A percentile compares a stretch with the other conserved stretches of the same genome.
These are phyloP conservation scores for Vandiemenella viatica DNA, from an alignment of 2,888 invertebrate genomes.

Conservation along the genomic window DNA sequence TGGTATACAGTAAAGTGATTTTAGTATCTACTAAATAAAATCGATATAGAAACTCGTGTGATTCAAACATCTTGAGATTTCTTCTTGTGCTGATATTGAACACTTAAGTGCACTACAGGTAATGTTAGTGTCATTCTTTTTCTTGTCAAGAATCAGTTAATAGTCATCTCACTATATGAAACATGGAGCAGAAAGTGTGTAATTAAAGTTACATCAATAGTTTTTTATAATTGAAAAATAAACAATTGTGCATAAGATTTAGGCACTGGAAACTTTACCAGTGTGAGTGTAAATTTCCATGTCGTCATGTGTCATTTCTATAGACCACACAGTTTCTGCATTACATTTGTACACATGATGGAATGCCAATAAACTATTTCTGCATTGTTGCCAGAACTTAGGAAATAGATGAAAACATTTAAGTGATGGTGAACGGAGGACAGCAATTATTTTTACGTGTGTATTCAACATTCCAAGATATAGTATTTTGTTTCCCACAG, in stretches of 20 bases:
- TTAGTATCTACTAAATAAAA: not conserved
- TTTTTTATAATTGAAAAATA: not conserved
- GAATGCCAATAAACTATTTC: not conserved
- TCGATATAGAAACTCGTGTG: not conserved
- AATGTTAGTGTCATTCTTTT: not conserved
- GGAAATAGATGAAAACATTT: not conserved
- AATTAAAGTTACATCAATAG: not conserved
- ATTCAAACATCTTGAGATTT: not conserved
- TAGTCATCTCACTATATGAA: not conserved
- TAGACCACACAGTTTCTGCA: not conserved
- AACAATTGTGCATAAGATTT: not conserved
- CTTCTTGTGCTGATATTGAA: not conserved
- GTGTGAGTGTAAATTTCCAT: not conserved
- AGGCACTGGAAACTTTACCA: not conserved
- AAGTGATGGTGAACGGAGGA: not conserved
- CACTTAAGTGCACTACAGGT: not conserved
- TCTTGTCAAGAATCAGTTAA: not conserved
- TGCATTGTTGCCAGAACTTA: not conserved
- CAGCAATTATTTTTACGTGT: not conserved
- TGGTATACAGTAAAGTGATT: not conserved
- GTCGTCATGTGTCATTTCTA: not conserved
- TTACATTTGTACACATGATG: not conserved
- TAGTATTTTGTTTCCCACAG: no score
- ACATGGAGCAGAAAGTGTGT: not conserved
- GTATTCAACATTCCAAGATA: conserved; percentile 2